Percentiles rank a stretch among this genome's conserved stretches.
phyloP scores from a whole-genome alignment of 2,113 vertebrate species.

The Buteo buteo region DNA sequence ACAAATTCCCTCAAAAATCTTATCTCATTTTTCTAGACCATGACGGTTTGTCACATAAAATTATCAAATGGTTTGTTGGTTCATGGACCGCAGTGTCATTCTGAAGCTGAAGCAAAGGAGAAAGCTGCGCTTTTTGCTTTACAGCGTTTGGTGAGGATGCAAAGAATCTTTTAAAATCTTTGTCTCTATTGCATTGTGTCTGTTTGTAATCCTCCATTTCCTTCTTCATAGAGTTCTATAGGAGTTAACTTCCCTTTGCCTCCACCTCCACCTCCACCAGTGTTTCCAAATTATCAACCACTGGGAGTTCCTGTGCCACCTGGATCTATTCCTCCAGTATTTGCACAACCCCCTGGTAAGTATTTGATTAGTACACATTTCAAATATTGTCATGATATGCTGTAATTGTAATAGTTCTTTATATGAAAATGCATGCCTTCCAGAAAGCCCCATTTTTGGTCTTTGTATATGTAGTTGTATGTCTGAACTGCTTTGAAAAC shows the following conservation, averaged over 20 bases:
- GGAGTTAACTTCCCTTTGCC: slow-evolving; percentile 84
- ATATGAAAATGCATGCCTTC: background rate
- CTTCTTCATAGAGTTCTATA: slow-evolving; percentile 75
- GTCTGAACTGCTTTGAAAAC: background rate
- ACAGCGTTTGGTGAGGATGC: slow-evolving; percentile 84
- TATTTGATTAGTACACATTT: background rate
- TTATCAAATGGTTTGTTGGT: slow-evolving; percentile 88
- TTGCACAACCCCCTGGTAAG: slow-evolving; percentile 77
- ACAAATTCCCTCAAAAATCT: background rate
- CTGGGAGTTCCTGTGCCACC: slow-evolving; percentile 76
- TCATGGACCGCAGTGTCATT: slow-evolving; percentile 89
- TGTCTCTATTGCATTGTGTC: background rate
- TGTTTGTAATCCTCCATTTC: background rate
- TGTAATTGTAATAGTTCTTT: background rate
- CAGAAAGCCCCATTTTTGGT: background rate
- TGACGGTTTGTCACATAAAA: slow-evolving; percentile 90
- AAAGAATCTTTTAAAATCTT: background rate
- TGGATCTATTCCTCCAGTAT: slow-evolving; percentile 77
- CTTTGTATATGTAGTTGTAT: background rate
- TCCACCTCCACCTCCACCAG: slow-evolving; percentile 76
- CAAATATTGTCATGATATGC: background rate
- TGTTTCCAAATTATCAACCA: slow-evolving; percentile 82
- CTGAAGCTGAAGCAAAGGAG: slow-evolving; percentile 93
- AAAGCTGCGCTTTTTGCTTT: slow-evolving; percentile 90
- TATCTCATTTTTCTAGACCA: slow-evolving; percentile 73